Percentiles rank a stretch among this genome's conserved stretches.
Conservation (phyloP, 2,797 vertebrate genomes). For the Sylvia borin region DNA sequence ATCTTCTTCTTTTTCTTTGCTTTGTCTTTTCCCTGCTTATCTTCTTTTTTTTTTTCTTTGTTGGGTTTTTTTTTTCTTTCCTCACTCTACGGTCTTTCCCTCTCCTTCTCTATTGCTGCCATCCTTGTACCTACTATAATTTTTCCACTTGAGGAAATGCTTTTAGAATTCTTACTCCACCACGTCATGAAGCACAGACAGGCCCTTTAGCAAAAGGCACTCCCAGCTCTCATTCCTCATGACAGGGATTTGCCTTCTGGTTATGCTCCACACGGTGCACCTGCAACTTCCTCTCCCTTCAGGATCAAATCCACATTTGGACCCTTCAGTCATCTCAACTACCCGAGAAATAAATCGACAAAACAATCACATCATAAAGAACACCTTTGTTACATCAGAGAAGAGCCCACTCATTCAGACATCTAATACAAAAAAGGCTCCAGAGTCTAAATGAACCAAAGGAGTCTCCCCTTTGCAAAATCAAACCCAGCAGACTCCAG, state of each 20-base stretch:
- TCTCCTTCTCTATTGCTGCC: background rate
- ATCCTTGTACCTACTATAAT: background rate
- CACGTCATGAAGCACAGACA: fast-evolving
- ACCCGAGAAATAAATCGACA: background rate
- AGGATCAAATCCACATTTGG: background rate
- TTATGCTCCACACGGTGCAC: too few relatives aligned
- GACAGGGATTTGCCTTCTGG: too few relatives aligned
- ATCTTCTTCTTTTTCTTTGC: too few relatives aligned
- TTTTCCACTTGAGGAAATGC: background rate
- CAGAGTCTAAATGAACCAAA: too few relatives aligned
- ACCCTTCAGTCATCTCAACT: background rate
- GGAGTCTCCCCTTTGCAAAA: too few relatives aligned
- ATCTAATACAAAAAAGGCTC: too few relatives aligned
- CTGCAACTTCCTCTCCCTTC: background rate
- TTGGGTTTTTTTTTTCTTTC: background rate
- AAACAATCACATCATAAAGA: background rate
- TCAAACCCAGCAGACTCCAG: background rate
- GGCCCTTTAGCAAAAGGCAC: too few relatives aligned
- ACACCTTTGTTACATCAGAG: too few relatives aligned
- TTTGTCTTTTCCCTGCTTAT: too few relatives aligned
- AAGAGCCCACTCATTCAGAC: too few relatives aligned
- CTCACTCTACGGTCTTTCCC: background rate
- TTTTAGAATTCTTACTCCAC: background rate
- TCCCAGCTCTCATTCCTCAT: too few relatives aligned
- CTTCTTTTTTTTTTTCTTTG: background rate